A percentile compares a stretch with the other conserved stretches of the same genome.
Conservation (phyloP, 2,113 vertebrate species). For the Lucifuga dentata region DNA sequence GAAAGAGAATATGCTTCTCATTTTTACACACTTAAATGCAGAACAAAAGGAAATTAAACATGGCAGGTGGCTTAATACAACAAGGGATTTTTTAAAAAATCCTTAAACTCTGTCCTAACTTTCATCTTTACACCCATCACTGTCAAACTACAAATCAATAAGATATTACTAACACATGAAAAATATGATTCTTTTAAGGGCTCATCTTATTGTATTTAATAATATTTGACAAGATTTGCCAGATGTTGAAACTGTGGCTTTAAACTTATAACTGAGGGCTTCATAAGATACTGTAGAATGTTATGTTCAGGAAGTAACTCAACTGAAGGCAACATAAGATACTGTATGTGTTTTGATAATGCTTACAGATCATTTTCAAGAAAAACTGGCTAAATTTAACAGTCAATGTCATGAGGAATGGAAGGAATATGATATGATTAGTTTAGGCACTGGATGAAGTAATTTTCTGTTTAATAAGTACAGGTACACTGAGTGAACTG, state of each 20-base stretch:
- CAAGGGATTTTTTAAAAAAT: no score
- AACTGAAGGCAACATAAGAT: constrained; percentile 15
- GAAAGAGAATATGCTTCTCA: constrained; percentile 12
- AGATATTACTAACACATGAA: constrained; percentile 4
- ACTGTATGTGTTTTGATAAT: neutral
- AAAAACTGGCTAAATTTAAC: constrained; percentile 3
- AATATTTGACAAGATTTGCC: constrained; percentile 11
- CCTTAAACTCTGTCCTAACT: no score
- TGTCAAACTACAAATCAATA: constrained; percentile 8
- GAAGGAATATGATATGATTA: constrained; percentile 22
- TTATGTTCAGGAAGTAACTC: neutral
- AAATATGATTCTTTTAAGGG: constrained; percentile 29
- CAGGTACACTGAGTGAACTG: constrained; percentile 12
- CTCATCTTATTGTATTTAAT: constrained; percentile 39
- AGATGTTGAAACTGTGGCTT: constrained; percentile 8
- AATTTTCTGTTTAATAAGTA: constrained; percentile 26
- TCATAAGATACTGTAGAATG: neutral
- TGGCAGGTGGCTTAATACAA: constrained; percentile 45
- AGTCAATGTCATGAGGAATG: neutral
- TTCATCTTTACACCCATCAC: neutral
- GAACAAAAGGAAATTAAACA: constrained; percentile 24
- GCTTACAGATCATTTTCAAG: constrained; percentile 6
- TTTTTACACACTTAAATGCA: constrained; percentile 14
- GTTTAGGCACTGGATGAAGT: constrained; percentile 47
- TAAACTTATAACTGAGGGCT: constrained; percentile 26